Conservation (phyloP, 2,888 invertebrate genomes). For the Hermaeophaga mercurialis region DNA sequence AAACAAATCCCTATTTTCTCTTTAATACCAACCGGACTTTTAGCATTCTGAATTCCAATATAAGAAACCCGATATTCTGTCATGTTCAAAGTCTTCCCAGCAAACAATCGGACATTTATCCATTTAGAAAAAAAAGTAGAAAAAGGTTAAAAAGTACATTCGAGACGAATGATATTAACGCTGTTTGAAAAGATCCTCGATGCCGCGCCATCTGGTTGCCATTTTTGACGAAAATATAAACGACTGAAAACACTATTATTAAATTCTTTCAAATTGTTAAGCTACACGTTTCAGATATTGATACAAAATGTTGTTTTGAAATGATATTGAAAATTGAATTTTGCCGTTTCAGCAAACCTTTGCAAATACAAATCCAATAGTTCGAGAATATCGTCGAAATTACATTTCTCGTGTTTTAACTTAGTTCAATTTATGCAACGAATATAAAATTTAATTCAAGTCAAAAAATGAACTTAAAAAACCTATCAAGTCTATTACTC, state of each 20-base stretch:
- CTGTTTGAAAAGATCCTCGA: background rate
- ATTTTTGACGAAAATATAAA: background rate
- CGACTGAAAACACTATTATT: constrained; percentile 3
- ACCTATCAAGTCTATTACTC: no score
- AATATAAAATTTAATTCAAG: no score
- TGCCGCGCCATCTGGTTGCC: background rate
- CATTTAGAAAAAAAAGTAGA: background rate
- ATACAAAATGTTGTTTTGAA: background rate
- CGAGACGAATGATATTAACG: constrained; percentile 4
- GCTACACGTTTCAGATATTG: background rate
- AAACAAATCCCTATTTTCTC: background rate
- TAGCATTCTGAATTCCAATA: constrained; percentile 10
- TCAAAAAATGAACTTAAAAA: no score
- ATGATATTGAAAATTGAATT: background rate
- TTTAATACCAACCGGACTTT: constrained; percentile 6
- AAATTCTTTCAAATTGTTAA: constrained; percentile 1
- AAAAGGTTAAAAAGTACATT: background rate
- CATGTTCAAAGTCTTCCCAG: constrained; percentile 10
- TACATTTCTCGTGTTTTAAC: no score
- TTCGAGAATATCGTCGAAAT: no score
- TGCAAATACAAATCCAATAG: no score
- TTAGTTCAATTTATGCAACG: no score
- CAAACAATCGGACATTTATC: constrained; percentile 4
- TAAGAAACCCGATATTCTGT: constrained; percentile 9
- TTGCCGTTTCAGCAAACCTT: no score